phyloP scores from a whole-genome alignment of 2,888 invertebrate genomes.

The Syrphus vitripennis region DNA sequence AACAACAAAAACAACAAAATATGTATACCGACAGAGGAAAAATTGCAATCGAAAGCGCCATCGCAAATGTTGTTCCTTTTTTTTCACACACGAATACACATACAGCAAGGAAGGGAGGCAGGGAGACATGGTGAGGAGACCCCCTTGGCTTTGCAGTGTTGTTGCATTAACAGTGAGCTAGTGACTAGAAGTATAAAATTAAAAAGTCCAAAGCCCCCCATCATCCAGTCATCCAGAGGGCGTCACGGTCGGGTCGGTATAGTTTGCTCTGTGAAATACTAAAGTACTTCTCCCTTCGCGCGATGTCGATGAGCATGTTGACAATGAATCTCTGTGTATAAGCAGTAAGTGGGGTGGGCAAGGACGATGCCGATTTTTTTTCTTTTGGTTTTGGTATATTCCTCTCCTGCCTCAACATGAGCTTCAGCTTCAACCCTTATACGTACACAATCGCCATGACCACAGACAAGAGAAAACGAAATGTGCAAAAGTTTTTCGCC shows the following conservation, averaged over 20 bases:
- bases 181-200: slow-evolving; percentile 25
- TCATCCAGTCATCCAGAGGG: slow-evolving; percentile 13
- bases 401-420: slow-evolving; percentile 18
- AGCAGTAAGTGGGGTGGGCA: slow-evolving; percentile 56
- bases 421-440: slow-evolving; percentile 42
- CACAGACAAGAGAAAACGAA: slow-evolving; percentile 76
- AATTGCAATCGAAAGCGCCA: slow-evolving; percentile 68
- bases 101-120: slow-evolving; percentile 4
- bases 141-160: background rate
- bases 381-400: background rate
- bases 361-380: slow-evolving; percentile 58
- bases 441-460: slow-evolving; percentile 74
- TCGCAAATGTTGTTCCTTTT: slow-evolving; percentile 62
- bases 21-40: slow-evolving; percentile 22
- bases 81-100: slow-evolving; percentile 35
- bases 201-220: slow-evolving; percentile 50
- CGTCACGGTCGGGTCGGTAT: slow-evolving; percentile 68
- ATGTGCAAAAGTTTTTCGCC: slow-evolving; percentile 72
- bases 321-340: slow-evolving; percentile 53
- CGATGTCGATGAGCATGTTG: slow-evolving; percentile 39
- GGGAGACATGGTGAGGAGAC: background rate
- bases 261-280: slow-evolving; percentile 41
- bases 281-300: slow-evolving; percentile 21
- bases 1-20: slow-evolving; percentile 42
- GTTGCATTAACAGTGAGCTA: background rate